Evolutionary conservation across 2,888 invertebrate genomes (phyloP), one percentile per base, ranked within the genome.

Genomic region (Coelinius sp.): DNA sequence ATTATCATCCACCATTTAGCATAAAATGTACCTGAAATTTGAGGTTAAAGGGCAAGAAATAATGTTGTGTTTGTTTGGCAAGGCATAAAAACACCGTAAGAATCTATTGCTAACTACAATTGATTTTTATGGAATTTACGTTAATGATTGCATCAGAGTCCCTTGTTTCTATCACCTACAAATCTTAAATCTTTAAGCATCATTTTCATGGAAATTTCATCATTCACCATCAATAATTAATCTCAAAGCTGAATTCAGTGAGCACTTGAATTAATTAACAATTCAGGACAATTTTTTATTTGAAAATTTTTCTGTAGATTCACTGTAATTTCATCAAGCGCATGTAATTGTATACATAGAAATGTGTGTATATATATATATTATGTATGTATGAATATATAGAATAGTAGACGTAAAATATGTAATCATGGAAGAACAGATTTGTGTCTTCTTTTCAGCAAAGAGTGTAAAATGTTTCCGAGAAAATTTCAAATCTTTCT

Each of bases 361-460:
- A 78, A 76, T 69, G 64, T 75, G 77, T 69, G 75, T 76, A 76
- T 76, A 77, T 76, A 76, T 76, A 77, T 77, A 77, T 73, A 78
- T 76, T 76, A 80, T 76, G 75, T 77, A 74, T 78, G 73, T 78
- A 78, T 77, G 76, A 75, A 71, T 59, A 68, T 52, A 73, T 71
- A 71, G 59, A 63, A 73, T 74, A 63, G 66, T 76, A 74, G 64
- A 68, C 69, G 77, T 76, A 77, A 75, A 31, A 76, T 78, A 77
- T 79, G 73, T 72, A 76, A 82, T 82, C 80, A 77, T 85, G 85
- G 85, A 86, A 86, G 86, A 86, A 85, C 85, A 81, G 85, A 85
- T 85, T 86, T 86, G 84, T 82, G 83, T 83, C n/a, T 85, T 83
- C 82, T 77, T 80, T 70, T 80, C 77, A 78, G 70, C 75, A 77